Conservation (phyloP, 2,888 invertebrate species). For the Eupithecia insigniata region DNA sequence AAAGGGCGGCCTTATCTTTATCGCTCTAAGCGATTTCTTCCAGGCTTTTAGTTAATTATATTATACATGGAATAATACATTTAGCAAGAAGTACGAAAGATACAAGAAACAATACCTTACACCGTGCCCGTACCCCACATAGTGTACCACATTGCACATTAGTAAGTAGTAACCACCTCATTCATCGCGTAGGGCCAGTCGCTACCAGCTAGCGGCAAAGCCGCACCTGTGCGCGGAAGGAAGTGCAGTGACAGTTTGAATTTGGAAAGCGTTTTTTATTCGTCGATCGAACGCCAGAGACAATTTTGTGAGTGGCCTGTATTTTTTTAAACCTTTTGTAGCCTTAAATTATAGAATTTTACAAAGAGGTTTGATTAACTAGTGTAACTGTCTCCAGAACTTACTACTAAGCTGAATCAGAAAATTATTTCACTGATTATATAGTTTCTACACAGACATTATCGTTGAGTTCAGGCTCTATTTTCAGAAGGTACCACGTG, state of each 20-base stretch:
- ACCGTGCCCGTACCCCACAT: conserved; percentile 6
- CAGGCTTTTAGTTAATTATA: too few relatives aligned
- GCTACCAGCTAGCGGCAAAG: conserved; percentile 53
- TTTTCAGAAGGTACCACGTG: background rate
- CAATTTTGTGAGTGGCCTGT: conserved; percentile 39
- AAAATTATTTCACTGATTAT: background rate
- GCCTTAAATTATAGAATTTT: background rate
- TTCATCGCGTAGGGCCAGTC: conserved; percentile 51
- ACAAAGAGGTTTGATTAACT: background rate
- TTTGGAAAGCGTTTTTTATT: conserved; percentile 56
- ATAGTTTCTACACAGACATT: background rate
- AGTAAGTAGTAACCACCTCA: conserved; percentile 15
- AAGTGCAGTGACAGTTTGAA: conserved; percentile 74
- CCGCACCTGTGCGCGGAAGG: conserved; percentile 63
- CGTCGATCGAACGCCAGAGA: conserved; percentile 47
- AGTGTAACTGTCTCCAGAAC: background rate
- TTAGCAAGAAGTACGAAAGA: background rate
- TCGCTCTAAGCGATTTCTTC: too few relatives aligned
- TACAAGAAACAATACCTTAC: background rate
- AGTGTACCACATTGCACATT: conserved; percentile 5
- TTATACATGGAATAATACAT: background rate
- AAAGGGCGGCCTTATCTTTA: too few relatives aligned
- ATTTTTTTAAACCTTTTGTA: conserved; percentile 5
- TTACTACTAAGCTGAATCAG: background rate
- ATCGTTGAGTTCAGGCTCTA: background rate